Percentiles rank a stretch among this genome's conserved stretches.
Conservation (phyloP, 2,113 vertebrate species). For the Podarcis raffonei region DNA sequence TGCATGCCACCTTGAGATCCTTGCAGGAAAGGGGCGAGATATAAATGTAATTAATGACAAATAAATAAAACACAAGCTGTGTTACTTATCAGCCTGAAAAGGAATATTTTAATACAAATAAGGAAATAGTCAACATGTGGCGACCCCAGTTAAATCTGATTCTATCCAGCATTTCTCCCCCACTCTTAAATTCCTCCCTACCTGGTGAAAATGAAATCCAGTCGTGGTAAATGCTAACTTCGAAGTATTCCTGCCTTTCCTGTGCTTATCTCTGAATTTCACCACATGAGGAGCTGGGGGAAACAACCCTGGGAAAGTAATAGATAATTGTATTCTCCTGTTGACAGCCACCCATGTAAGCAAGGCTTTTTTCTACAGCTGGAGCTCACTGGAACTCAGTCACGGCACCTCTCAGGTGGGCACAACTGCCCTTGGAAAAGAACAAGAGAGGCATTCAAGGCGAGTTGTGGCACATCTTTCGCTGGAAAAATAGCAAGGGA, state of each 20-base stretch:
- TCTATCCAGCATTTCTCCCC: background rate
- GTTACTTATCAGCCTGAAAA: background rate
- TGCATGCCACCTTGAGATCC: too few relatives aligned
- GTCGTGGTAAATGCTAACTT: background rate
- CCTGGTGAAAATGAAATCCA: background rate
- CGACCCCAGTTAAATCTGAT: background rate
- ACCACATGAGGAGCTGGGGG: background rate
- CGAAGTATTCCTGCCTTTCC: background rate
- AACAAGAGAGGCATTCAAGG: too few relatives aligned
- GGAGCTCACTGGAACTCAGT: too few relatives aligned
- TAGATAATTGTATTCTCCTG: background rate
- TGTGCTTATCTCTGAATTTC: background rate
- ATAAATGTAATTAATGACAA: too few relatives aligned
- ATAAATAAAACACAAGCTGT: background rate
- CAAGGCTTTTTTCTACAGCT: too few relatives aligned
- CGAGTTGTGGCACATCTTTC: too few relatives aligned
- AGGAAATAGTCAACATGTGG: background rate
- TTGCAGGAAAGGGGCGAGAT: too few relatives aligned
- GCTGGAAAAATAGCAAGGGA: background rate
- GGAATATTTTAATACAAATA: background rate
- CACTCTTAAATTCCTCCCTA: background rate
- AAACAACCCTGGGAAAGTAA: background rate
- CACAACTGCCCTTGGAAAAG: too few relatives aligned
- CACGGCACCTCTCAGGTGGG: too few relatives aligned
- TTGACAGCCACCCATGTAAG: background rate